These are phyloP conservation scores for human (Homo sapiens) DNA, from an alignment of 2,113 vertebrate species.

Conservation along the genomic window GRCh38 chr20:25424501-25425000, in stretches of 20 bases:
- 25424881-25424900: background rate
- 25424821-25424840: background rate
- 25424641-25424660: background rate
- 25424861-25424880: slow-evolving; percentile 22
- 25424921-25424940: background rate
- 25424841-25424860: background rate
- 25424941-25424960: background rate
- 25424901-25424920: background rate
- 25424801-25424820: background rate
- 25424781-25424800: background rate
- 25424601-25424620: background rate
- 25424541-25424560: background rate
- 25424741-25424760: background rate
- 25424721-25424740: background rate
- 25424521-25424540: background rate
- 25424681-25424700: background rate
- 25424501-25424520: background rate
- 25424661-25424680: background rate
- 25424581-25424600: background rate
- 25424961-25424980: background rate
- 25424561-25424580: background rate
- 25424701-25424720: background rate
- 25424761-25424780: background rate
- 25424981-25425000: background rate
- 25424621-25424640: background rate